Conservation (phyloP, 2,113 vertebrate genomes). For the Columba janthina region DNA sequence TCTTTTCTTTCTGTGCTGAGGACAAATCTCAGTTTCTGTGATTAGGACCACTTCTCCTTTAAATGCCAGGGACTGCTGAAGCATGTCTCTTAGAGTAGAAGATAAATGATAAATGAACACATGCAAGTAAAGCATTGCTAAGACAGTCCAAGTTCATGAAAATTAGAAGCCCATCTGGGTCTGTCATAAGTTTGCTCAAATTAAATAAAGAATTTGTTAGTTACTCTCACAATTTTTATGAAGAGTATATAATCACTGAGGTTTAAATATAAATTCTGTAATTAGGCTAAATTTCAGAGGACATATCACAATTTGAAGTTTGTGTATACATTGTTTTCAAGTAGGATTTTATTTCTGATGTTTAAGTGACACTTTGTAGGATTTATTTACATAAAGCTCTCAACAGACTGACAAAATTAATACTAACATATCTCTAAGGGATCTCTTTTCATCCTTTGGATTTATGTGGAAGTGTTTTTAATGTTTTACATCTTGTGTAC, state of each 20-base stretch:
- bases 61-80: not conserved
- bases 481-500: not conserved
- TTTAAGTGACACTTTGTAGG: not conserved
- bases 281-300: not conserved
- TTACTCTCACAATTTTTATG: not conserved
- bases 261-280: not conserved
- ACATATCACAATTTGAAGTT: not conserved
- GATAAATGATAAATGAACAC: not conserved
- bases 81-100: not conserved
- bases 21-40: not conserved
- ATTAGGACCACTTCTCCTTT: not conserved
- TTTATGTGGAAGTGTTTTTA: not conserved
- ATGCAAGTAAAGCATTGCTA: not conserved
- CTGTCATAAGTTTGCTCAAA: not conserved
- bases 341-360: not conserved
- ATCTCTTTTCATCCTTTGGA: not conserved
- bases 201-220: not conserved
- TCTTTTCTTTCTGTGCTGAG: not conserved
- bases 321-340: not conserved
- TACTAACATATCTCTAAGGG: not conserved
- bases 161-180: not conserved
- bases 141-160: not conserved
- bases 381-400: not conserved
- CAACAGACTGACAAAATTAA: not conserved
- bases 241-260: not conserved